Base-by-base conservation (phyloP, 2,113 vertebrate genomes). In the Illadopsis cleaveri region DNA sequence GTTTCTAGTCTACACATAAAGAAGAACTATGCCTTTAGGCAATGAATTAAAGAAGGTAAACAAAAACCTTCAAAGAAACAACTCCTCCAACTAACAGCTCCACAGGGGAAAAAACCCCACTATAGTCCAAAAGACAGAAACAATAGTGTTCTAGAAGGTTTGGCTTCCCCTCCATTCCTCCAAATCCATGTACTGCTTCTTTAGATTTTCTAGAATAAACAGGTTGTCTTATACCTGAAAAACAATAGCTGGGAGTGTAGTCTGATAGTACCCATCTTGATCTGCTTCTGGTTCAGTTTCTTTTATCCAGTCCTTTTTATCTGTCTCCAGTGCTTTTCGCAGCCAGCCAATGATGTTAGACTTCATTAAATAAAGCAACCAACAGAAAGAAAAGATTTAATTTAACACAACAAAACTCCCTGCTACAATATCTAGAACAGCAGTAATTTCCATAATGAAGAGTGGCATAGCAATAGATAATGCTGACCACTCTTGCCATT, bases 341-440 rank as follows among this genome's bases (percentile, higher is more conserved):
- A 99, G 97, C 99, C 99, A 99, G 82, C 98, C 99, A 51, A 99
- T 99, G 87, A 99, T 99, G 95, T 99, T 99, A 28, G 99, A 99
- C 99, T 99, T 94, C 6, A 94, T 92, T 45, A 75, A 77, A 83
- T 42, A 82, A 94, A 62, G 44, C 62, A 48, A 76, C 3, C 61
- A 79, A 89, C 35, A 80, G 40, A 69, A 71, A 93, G 4, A 30
- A n/a, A 58, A 48, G 5, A 24, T 42, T 65, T 48, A 61, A 81
- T 37, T 53, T 47, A n/a, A 79, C n/a, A 66, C 19, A 51, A 72
- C 21, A 35, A 80, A 54, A 12, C 0, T 3, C 2, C 7, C 21
- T 44, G 15, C 8, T 47, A 18, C 9, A 85, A 2, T 56, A 82
- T 51, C 68, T 69, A 42, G 45, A 91, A 68, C 3, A 72, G 35